Percentiles rank a stretch among this genome's conserved stretches.
Conservation (phyloP, 2,113 vertebrate species). For the Etheostoma spectabile region DNA sequence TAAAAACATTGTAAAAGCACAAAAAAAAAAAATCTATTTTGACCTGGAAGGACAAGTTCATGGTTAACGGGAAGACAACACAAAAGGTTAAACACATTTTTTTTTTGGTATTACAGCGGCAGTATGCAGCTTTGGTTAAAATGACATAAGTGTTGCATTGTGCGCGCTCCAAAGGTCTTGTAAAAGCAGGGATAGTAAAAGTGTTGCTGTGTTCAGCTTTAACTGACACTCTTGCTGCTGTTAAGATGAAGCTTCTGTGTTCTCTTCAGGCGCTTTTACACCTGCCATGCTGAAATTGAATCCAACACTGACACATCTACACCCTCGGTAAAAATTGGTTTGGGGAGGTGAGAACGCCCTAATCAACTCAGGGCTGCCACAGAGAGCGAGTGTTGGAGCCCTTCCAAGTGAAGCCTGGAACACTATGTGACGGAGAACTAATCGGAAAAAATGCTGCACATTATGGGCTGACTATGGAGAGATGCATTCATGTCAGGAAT, state of each 20-base stretch:
- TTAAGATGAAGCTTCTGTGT: not conserved
- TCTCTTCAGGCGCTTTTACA: not conserved
- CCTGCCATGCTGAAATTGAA: conserved; percentile 15
- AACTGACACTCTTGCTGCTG: not conserved
- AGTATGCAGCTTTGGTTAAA: not conserved
- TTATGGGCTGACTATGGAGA: not conserved
- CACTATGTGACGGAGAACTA: conserved; percentile 9
- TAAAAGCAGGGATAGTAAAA: not conserved
- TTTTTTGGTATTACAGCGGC: not conserved
- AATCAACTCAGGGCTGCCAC: conserved; percentile 12
- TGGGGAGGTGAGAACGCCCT: conserved; percentile 28
- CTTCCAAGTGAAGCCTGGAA: conserved; percentile 14
- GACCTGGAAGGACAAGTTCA: too few relatives aligned
- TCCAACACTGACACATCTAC: conserved; percentile 36
- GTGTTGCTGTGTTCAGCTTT: not conserved
- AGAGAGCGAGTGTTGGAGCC: not conserved
- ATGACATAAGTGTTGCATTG: not conserved
- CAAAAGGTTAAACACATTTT: not conserved
- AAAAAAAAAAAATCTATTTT: too few relatives aligned
- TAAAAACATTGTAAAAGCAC: too few relatives aligned
- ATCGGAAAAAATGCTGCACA: conserved; percentile 10
- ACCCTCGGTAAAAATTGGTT: not conserved
- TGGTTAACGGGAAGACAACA: too few relatives aligned
- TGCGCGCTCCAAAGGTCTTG: not conserved
- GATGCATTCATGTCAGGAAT: conserved; percentile 17